Evolutionary conservation across 2,888 invertebrate species (phyloP), one percentile per base, ranked within the genome.

Genomic region (Drosophila vallismaia): DNA sequence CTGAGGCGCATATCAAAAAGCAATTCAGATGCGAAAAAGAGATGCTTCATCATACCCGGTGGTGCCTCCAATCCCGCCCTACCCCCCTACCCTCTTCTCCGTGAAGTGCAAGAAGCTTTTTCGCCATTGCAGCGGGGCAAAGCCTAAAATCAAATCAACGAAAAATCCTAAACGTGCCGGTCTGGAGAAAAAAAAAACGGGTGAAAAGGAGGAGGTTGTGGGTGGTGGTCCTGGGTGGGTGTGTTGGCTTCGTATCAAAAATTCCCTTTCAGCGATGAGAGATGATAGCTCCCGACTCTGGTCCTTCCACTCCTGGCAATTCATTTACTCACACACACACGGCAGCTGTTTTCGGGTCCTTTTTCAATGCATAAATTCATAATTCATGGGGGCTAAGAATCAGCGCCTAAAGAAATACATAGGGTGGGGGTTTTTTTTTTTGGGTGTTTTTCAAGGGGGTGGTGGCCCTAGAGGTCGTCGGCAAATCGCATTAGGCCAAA

Each of bases 331-430:
- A 24, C 55, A 29, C 51, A 52, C 48, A 56, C 26, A 8, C 19
- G 19, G 2, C 48, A 69, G 48, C 49, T 57, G 55, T 62, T 52
- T 53, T 66, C 40, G 56, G 62, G 71, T 74, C 77, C 60, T 62
- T 75, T 84, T 79, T 82, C 86, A 80, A 85, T 85, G 79, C 79
- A 80, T 78, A 85, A 86, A 86, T 86, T 86, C 85, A 85, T 86
- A 86, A 86, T 85, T 86, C 87, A 86, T 85, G 72, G 69, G 71
- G 55, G 62, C 52, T 68, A 76, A 59, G 77, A 63, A 66, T 67
- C 67, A 52, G 59, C 40, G 40, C 40, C 40, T 9, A 9, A 59
- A 55, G 57, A 49, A 51, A 28, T 40, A 44, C 19, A 36, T 24
- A 28, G 4, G 24, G 7, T 24, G 44, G 24, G 9, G 19, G n/a